phyloP scores from a whole-genome alignment of 2,797 vertebrate species.

The Gymnothorax javanicus region DNA sequence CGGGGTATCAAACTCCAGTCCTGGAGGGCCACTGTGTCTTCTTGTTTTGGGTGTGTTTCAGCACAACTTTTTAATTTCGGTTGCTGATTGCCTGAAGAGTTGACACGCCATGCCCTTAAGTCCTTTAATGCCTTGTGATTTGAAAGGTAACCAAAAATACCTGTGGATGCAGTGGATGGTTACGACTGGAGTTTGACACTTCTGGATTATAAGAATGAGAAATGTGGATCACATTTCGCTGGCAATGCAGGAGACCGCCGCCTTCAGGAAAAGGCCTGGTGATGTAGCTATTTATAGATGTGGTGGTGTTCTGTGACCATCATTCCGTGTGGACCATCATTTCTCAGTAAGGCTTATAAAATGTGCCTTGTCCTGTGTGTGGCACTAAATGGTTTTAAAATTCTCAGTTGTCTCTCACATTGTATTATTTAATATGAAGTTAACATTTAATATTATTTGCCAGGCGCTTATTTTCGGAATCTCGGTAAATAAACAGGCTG shows the following conservation, averaged over 20 bases:
- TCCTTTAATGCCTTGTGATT: too few species aligned
- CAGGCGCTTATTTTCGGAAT: not conserved
- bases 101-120: too few species aligned
- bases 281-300: not conserved
- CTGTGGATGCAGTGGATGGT: too few species aligned
- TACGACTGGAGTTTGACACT: too few species aligned
- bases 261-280: not conserved
- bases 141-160: too few species aligned
- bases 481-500: not conserved
- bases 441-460: not conserved
- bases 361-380: not conserved
- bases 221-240: not conserved
- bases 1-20: too few species aligned
- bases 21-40: too few species aligned
- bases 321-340: too few species aligned
- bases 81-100: too few species aligned
- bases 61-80: too few species aligned
- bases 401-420: not conserved
- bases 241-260: not conserved
- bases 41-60: too few species aligned
- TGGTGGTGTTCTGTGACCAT: not conserved
- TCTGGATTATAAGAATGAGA: not conserved
- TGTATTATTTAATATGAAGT: too few species aligned
- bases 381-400: not conserved
- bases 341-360: not conserved